phyloP scores from a whole-genome alignment of 2,113 vertebrate genomes.

The Alaudala cheleensis region DNA sequence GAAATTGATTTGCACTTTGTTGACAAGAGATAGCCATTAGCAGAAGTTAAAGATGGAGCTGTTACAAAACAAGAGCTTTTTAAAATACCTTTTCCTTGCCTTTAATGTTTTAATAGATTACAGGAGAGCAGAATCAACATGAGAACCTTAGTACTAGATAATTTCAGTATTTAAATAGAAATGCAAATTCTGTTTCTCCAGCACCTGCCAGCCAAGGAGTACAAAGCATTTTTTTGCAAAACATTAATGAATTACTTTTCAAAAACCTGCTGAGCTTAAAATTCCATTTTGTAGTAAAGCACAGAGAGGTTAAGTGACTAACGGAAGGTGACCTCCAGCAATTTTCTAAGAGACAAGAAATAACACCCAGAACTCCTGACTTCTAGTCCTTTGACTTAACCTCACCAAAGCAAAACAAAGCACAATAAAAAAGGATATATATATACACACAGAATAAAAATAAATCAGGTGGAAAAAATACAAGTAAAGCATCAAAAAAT shows the following conservation, averaged over 20 bases:
- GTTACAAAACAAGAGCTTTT: slow-evolving; percentile 10
- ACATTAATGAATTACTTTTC: slow-evolving; percentile 35
- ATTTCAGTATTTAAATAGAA: slow-evolving; percentile 38
- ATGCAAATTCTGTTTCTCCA: neutral
- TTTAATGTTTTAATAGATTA: slow-evolving; percentile 30
- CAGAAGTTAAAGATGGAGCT: slow-evolving; percentile 49
- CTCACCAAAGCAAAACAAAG: slow-evolving; percentile 2
- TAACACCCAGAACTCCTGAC: slow-evolving; percentile 27
- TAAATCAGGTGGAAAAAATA: neutral
- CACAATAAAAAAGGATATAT: neutral
- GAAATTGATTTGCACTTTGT: slow-evolving; percentile 55
- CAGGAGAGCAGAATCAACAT: neutral
- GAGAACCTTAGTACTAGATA: neutral
- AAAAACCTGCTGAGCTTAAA: slow-evolving; percentile 50
- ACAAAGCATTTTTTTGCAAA: neutral
- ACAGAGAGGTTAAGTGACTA: slow-evolving; percentile 47
- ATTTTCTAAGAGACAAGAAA: slow-evolving; percentile 49
- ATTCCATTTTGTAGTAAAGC: slow-evolving; percentile 27
- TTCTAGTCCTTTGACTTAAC: slow-evolving; percentile 22
- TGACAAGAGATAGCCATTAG: slow-evolving; percentile 50
- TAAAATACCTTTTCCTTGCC: neutral
- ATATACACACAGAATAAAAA: neutral
- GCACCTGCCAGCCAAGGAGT: neutral
- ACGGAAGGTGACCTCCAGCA: slow-evolving; percentile 37
- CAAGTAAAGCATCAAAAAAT: neutral